phyloP scores from a whole-genome alignment of 1,140 invertebrate species.

The Maniola jurtina region DNA sequence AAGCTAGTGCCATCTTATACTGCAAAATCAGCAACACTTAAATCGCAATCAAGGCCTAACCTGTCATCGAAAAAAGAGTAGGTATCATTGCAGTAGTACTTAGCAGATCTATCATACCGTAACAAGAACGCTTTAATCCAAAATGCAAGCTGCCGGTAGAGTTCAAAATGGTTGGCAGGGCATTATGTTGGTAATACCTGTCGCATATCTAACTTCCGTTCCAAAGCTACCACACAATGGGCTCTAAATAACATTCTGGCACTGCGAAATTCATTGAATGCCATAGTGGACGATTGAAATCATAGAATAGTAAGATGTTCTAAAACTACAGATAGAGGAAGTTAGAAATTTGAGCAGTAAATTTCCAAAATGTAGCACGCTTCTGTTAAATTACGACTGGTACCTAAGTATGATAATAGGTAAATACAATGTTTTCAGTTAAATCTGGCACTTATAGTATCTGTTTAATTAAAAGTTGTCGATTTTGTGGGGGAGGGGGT shows the following conservation, averaged over 20 bases:
- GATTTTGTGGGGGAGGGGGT: too few species aligned
- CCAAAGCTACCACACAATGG: constrained; percentile 42
- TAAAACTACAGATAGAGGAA: constrained; percentile 25
- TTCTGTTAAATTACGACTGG: constrained; percentile 1
- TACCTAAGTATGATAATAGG: constrained; percentile 1
- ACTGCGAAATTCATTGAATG: constrained; percentile 40
- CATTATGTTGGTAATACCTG: constrained; percentile 41
- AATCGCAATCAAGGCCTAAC: too few species aligned
- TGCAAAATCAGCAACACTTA: too few species aligned
- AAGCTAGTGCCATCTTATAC: too few species aligned
- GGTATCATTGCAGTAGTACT: not conserved
- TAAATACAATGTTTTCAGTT: too few species aligned
- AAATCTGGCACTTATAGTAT: too few species aligned
- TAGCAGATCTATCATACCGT: constrained; percentile 14
- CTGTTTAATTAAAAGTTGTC: too few species aligned
- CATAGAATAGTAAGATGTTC: constrained; percentile 23
- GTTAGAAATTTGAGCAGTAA: constrained; percentile 13
- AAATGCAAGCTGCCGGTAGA: constrained; percentile 30
- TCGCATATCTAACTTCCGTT: constrained; percentile 47
- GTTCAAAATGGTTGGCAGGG: constrained; percentile 34
- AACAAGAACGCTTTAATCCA: constrained; percentile 32
- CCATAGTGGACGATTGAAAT: constrained; percentile 33
- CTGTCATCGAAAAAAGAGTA: too few species aligned
- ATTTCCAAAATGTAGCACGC: constrained; percentile 10
- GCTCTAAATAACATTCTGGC: constrained; percentile 43